Conservation (phyloP, 2,113 vertebrate genomes). For the Aramus guarauna region DNA sequence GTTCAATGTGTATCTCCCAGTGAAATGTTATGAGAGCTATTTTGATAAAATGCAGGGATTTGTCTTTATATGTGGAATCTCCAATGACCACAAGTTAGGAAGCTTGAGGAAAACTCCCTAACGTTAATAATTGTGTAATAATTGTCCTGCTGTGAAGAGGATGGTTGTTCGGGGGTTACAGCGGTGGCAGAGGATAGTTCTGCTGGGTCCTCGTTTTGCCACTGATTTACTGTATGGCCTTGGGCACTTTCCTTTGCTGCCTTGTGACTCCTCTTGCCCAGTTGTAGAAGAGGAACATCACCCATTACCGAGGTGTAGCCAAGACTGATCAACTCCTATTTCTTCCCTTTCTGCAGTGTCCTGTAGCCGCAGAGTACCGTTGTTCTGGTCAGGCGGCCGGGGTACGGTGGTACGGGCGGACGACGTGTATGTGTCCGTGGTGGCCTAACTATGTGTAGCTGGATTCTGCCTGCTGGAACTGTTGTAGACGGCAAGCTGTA, state of each 20-base stretch:
- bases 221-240: not conserved
- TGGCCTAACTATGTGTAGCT: not conserved
- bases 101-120: not conserved
- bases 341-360: not conserved
- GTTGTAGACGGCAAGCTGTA: not conserved
- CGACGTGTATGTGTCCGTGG: rapidly evolving
- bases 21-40: rapidly evolving
- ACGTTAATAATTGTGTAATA: not conserved
- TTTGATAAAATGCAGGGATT: not conserved
- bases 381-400: not conserved
- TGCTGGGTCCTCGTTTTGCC: not conserved
- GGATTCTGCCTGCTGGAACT: not conserved
- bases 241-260: rapidly evolving
- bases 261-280: not conserved
- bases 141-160: not conserved
- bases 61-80: rapidly evolving
- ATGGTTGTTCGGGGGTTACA: not conserved
- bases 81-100: not conserved
- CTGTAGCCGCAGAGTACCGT: rapidly evolving
- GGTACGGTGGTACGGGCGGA: not conserved
- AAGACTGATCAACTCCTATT: rapidly evolving
- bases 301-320: too few relatives aligned
- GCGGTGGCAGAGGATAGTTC: not conserved
- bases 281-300: not conserved
- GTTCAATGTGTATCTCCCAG: not conserved